Percentiles rank a stretch among this genome's conserved stretches.
Evolutionary conservation across 2,797 vertebrate genomes (phyloP).

Genomic region (Microtus agrestis): DNA sequence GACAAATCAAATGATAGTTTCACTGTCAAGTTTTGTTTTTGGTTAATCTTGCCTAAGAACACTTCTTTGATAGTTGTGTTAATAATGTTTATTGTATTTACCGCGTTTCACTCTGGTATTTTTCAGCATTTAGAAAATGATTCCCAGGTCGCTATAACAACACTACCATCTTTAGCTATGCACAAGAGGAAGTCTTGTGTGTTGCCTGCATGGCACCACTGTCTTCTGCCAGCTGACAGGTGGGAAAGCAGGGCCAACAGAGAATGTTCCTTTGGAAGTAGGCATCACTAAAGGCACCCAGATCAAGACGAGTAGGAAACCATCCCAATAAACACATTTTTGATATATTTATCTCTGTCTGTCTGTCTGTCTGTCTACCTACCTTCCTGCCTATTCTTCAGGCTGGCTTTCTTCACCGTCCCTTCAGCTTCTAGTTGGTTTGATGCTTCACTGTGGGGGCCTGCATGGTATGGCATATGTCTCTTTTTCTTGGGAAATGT

Average conservation of each 20-base stretch:
- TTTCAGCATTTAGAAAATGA: neutral
- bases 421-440: neutral
- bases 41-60: constrained; percentile 54
- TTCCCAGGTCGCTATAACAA: neutral
- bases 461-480: neutral
- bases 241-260: neutral
- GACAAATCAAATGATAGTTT: constrained; percentile 15
- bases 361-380: neutral
- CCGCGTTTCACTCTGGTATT: neutral
- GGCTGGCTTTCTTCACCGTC: neutral
- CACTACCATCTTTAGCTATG: neutral
- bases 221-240: neutral
- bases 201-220: neutral
- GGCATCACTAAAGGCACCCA: neutral
- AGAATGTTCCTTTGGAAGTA: neutral
- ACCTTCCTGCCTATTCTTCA: neutral
- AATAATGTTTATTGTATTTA: neutral
- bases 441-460: neutral
- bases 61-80: constrained; percentile 24
- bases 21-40: constrained; percentile 44
- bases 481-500: neutral
- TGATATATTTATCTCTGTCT: neutral
- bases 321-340: neutral
- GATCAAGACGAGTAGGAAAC: neutral
- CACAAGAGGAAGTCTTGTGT: neutral